Evolutionary conservation across 1,140 invertebrate genomes (phyloP).

Genomic region (Zaprionus lachaisei): DNA sequence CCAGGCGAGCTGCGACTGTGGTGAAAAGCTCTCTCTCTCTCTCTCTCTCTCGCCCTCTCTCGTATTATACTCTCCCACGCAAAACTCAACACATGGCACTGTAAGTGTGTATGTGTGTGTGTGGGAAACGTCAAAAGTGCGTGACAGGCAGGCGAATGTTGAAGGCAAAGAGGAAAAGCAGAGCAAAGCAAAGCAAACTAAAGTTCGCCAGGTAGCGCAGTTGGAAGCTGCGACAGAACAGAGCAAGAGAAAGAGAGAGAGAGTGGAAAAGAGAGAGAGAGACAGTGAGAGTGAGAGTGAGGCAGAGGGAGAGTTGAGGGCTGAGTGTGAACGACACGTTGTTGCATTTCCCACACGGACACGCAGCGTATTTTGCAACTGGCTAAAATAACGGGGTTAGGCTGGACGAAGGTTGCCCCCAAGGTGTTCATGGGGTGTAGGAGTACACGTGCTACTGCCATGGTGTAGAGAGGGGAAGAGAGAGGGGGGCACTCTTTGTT

Average conservation of each 20-base stretch:
- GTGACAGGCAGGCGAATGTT: constrained; percentile 61
- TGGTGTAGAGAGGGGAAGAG: background rate
- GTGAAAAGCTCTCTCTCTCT: constrained; percentile 50
- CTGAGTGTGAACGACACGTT: constrained; percentile 74
- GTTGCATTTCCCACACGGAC: constrained; percentile 61
- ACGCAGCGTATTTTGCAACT: constrained; percentile 32
- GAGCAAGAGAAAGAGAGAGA: background rate
- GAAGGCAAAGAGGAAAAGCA: constrained; percentile 27
- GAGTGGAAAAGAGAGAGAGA: constrained; percentile 1
- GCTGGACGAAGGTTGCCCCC: constrained; percentile 60
- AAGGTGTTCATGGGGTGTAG: constrained; percentile 54
- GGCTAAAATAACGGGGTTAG: constrained; percentile 37
- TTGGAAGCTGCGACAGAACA: constrained; percentile 53
- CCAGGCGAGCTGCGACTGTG: constrained; percentile 41
- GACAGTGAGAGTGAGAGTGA: background rate
- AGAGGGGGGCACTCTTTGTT: background rate
- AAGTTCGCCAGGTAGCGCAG: constrained; percentile 63
- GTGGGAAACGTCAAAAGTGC: constrained; percentile 66
- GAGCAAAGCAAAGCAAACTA: constrained; percentile 44
- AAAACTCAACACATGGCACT: constrained; percentile 69
- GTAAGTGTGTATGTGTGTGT: background rate
- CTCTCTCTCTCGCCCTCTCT: constrained; percentile 24
- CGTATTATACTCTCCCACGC: constrained; percentile 42
- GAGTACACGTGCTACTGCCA: constrained; percentile 56
- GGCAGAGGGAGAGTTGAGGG: constrained; percentile 9